Evolutionary conservation across 2,797 vertebrate species (phyloP), one percentile per base, ranked within the genome.

Genomic region (Bovichtus variegatus): DNA sequence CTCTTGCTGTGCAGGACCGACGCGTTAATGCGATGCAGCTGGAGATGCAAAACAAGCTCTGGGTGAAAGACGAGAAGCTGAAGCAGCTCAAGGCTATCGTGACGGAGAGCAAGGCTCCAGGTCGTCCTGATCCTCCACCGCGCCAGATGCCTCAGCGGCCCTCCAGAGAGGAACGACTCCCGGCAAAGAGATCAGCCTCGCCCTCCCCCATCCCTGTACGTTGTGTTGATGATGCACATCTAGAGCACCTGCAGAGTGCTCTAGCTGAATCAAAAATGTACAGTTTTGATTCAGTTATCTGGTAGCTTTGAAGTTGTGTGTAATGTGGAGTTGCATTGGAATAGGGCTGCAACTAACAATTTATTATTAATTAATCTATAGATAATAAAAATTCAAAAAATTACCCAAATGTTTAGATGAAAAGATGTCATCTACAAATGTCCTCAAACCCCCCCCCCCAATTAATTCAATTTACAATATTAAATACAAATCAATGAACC

Each of bases 1-100:
- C 16, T 77, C 13, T 71, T 11, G 5, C 11, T 58, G 18, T 54
- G 41, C 78, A 96, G 98, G 97, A 97, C 51, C 94, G 97, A 3
- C 96, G 97, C 0, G 97, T 99, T 51, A 97, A 97, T 7, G 98
- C 97, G 4, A 99, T 97, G 84, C 96, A 99, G 89, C 90, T 99
- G 66, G 97, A 99, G 91, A 97, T 99, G 98, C 97, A 99, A 91
- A 99, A 99, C 91, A 98, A 99, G 80, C 96, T 99, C 11, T 99
- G 98, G 98, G 97, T 99, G 70, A 99, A 98, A 83, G 97, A 99
- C 0, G 98, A 99, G 86, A 99, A 99, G 70, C 94, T 99, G 85
- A 99, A 99, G 89, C 98, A 99, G 69, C 96, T 99, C 4, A 99
- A 98, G 88, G 98, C 98, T 49, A 99, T 99, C 2, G 97, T 99